A percentile compares a stretch with the other conserved stretches of the same genome.
Conservation (phyloP, 2,797 vertebrate species). For the Argyrosomus regius region DNA sequence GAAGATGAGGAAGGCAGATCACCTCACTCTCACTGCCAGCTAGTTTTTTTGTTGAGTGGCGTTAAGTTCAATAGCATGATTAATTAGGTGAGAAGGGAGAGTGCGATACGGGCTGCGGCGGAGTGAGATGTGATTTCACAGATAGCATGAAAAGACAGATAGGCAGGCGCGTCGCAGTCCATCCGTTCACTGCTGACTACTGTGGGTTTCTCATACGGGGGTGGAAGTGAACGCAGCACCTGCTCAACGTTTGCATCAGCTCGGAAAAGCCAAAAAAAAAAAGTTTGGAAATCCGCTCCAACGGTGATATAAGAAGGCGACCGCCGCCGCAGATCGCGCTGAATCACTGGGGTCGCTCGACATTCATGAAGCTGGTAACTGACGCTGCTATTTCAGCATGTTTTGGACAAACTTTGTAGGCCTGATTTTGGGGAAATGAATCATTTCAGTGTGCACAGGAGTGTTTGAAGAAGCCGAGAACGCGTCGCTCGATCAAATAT, state of each 20-base stretch:
- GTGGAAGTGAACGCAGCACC: constrained; percentile 52
- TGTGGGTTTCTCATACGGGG: constrained; percentile 57
- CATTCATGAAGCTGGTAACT: too few relatives aligned
- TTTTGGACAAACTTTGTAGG: neutral
- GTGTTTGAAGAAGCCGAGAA: neutral
- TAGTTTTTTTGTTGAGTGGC: constrained; percentile 59
- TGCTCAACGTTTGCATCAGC: constrained; percentile 53
- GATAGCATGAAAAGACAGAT: constrained; percentile 40
- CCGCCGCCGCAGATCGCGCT: constrained; percentile 16
- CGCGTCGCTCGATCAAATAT: neutral
- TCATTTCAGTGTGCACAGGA: neutral
- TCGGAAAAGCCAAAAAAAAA: constrained; percentile 5
- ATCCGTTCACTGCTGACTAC: constrained; percentile 44
- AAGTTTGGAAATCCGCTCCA: neutral
- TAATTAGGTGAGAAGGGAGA: constrained; percentile 75
- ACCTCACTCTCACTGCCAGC: constrained; percentile 36
- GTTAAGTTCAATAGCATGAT: constrained; percentile 71
- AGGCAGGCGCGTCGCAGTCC: constrained; percentile 29
- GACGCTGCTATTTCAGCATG: too few relatives aligned
- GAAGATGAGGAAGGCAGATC: constrained; percentile 12
- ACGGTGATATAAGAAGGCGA: neutral
- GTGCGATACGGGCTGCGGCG: constrained; percentile 56
- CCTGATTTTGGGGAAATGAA: neutral
- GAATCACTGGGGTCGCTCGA: neutral
- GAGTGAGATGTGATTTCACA: constrained; percentile 62